phyloP scores from a whole-genome alignment of 2,113 vertebrate genomes.

The Nestor notabilis region DNA sequence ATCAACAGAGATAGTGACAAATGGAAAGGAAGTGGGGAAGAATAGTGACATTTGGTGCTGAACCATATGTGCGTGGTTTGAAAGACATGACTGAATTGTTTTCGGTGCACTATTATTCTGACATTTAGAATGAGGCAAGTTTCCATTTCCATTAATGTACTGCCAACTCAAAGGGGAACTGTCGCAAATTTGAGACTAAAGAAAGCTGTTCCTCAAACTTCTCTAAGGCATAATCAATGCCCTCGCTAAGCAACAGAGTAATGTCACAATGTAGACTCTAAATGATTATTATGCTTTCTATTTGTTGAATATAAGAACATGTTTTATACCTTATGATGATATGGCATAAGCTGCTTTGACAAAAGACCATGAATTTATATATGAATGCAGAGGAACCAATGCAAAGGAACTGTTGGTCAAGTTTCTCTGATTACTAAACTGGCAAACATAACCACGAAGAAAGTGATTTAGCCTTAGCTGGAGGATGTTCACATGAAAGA shows the following conservation, averaged over 20 bases:
- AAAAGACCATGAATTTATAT: neutral
- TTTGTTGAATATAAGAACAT: neutral
- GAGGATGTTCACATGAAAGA: neutral
- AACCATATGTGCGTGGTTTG: constrained; percentile 88
- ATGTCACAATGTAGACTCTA: neutral
- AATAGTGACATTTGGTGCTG: constrained; percentile 85
- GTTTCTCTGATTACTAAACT: neutral
- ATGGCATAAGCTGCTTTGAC: neutral
- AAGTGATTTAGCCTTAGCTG: neutral
- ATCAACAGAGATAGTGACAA: constrained; percentile 65
- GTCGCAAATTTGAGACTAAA: constrained; percentile 85
- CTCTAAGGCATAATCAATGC: constrained; percentile 74
- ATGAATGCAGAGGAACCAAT: neutral
- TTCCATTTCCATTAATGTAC: constrained; percentile 87
- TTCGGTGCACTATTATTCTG: constrained; percentile 87
- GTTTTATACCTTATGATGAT: neutral
- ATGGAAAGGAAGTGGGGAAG: constrained; percentile 72
- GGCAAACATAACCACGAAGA: neutral
- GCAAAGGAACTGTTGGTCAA: neutral
- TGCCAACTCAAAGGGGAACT: constrained; percentile 85
- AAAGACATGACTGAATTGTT: constrained; percentile 88
- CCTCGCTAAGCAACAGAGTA: constrained; percentile 69
- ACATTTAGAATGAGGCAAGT: constrained; percentile 87
- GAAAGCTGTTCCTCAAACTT: constrained; percentile 85
- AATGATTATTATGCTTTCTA: constrained; percentile 3